These are phyloP conservation scores for Tokudaia muenninki DNA, from an alignment of 2,797 vertebrate genomes.

Conservation along the genomic window DNA sequence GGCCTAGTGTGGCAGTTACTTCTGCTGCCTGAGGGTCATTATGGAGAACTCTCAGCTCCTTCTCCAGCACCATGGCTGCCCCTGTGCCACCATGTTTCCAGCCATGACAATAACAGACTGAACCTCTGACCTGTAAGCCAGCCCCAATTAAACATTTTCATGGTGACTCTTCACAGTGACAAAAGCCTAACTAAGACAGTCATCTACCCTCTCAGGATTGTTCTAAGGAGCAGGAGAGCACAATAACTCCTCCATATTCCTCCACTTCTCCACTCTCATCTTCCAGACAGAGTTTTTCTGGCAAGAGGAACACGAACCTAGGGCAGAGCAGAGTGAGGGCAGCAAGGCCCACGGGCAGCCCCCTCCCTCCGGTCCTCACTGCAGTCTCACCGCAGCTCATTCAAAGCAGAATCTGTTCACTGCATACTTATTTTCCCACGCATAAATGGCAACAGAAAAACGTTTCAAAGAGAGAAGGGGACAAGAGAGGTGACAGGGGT, in stretches of 20 bases:
- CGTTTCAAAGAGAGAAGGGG: not conserved
- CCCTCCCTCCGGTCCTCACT: conserved; percentile 10
- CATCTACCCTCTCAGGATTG: not conserved
- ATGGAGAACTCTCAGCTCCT: not conserved
- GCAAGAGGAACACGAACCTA: not conserved
- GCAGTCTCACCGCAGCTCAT: conserved; percentile 22
- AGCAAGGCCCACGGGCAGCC: not conserved
- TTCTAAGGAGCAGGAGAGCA: not conserved
- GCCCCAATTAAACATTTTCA: not conserved
- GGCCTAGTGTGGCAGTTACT: not conserved
- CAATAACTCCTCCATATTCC: not conserved
- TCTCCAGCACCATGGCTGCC: not conserved
- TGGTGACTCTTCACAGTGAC: not conserved
- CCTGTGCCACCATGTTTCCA: not conserved
- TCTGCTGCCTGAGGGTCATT: not conserved
- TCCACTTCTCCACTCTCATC: not conserved
- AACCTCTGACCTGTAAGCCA: not conserved
- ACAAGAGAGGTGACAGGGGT: not conserved
- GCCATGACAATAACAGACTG: not conserved
- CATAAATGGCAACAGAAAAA: not conserved
- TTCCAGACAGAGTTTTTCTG: not conserved
- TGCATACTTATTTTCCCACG: conserved; percentile 28
- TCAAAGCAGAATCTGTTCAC: conserved; percentile 26
- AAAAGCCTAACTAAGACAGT: not conserved
- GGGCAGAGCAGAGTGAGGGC: not conserved